Evolutionary conservation across 2,888 invertebrate species (phyloP), one percentile per base, ranked within the genome.

Genomic region (Thera britannica): DNA sequence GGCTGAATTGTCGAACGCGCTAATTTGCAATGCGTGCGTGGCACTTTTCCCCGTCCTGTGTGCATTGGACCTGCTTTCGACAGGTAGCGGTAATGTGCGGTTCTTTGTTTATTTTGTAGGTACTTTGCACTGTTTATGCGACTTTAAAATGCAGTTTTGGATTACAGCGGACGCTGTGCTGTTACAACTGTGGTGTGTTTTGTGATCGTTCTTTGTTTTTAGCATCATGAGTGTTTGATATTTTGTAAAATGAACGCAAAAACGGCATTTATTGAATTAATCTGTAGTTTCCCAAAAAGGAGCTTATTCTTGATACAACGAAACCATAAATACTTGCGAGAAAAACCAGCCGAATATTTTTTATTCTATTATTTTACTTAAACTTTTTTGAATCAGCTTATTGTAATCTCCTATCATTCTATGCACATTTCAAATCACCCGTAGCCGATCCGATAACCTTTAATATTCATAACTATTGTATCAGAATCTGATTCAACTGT

Each of bases 1-100:
- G 80, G 84, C 77, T 82, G 83, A 83, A 82, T 83, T 86, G 87
- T 82, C 80, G 82, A 84, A 83, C 83, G 87, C 88, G 82, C 87
- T 90, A 87, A 90, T 88, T 87, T 86, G 85, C 84, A 85, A 84
- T 81, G 83, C 79, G 84, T 85, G 83, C 83, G 84, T 81, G 81
- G 80, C 79, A 85, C 84, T 87, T 87, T 87, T 86, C 83, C 82
- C 75, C 79, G 55, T 57, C 52, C 75, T 73, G 77, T 76, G 60
- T 76, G 75, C 79, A 79, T 79, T 81, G 79, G 75, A 77, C 75
- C 80, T 84, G 84, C 73, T 83, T 83, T 85, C 81, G 84, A 85
- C 83, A 84, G 80, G 79, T 78, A 79, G 80, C 82, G 79, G 77
- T 75, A 77, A 80, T 80, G 79, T 82, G 79, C 73, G 72, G 69